These are phyloP conservation scores for Lasius platythorax DNA, from an alignment of 2,888 invertebrate genomes.

Conservation along the genomic window DNA sequence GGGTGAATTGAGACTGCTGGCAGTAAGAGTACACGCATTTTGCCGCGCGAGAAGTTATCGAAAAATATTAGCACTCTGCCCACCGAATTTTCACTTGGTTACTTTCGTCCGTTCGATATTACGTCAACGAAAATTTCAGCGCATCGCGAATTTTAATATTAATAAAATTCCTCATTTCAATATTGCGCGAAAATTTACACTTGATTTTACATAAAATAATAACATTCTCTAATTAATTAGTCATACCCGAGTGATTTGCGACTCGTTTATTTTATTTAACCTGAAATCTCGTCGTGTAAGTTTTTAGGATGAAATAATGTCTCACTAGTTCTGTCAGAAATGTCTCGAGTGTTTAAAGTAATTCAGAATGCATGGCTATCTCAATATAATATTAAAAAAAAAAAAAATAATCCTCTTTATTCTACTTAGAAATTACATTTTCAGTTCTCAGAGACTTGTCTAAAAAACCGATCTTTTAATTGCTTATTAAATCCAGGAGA, in stretches of 20 bases:
- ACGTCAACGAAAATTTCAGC: background rate
- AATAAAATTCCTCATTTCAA: background rate
- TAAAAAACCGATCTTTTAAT: background rate
- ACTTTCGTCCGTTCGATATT: conserved; percentile 6
- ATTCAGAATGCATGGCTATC: background rate
- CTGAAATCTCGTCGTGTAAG: background rate
- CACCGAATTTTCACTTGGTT: conserved; percentile 20
- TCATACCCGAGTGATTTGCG: background rate
- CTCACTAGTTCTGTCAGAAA: background rate
- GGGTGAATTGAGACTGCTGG: conserved; percentile 37
- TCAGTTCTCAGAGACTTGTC: background rate
- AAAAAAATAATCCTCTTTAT: too few species aligned
- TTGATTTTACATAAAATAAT: conserved; percentile 1
- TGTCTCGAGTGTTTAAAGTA: background rate
- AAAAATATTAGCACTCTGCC: conserved; percentile 33
- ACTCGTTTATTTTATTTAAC: background rate
- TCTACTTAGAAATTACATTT: background rate
- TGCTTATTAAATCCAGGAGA: background rate
- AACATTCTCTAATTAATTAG: conserved; percentile 8
- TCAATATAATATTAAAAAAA: background rate
- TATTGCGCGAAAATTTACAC: background rate
- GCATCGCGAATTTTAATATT: background rate
- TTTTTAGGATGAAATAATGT: background rate
- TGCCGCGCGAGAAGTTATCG: conserved; percentile 27
- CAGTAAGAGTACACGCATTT: conserved; percentile 22